Base-by-base conservation (phyloP, 1,140 invertebrate species). In the Drosophila nannoptera region DNA sequence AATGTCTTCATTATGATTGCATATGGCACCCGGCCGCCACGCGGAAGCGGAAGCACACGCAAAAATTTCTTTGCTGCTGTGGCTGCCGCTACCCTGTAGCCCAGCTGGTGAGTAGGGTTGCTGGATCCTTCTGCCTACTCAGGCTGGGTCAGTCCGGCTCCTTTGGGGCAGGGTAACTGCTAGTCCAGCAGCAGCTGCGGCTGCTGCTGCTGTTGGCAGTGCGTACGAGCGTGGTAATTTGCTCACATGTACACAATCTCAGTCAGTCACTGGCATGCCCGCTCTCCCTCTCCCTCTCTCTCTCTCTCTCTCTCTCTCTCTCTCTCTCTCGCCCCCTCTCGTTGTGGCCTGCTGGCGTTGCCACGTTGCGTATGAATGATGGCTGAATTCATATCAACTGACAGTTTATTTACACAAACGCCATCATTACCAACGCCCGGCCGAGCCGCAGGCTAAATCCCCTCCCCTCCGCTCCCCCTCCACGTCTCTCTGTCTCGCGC, bases 1-100 rank as follows among this genome's bases (percentile, higher is more conserved):
- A 82, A 82, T 82, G 78, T 82, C 78, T 82, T 82, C 78, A 83
- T 82, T 83, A 82, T 83, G 78, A 82, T 82, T 83, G 78, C 75
- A 77, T 81, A 74, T 81, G 77, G 74, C 68, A 65, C 63, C 33
- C 12, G 60, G 49, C 42, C 33, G 42, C 43, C 33, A 65, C 49
- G 45, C 58, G 59, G 59, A 77, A 69, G 52, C 73, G 66, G 59
- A 55, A 62, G 58, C 66, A 56, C 38, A 56, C 63, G 54, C 22
- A 22, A 63, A 83, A 82, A 81, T 78, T 75, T 71, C 69, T 75
- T 83, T 82, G 70, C 82, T 77, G 63, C 74, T 43, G 38, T 70
- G 40, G 50, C 58, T 67, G 67, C 32, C 59, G 16, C 33, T 52
- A 52, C 49, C 29, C 48, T 49, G 29, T 49, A 33, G 3, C 11